Base-by-base conservation (phyloP, 2,888 invertebrate genomes). In the Lasioglossum calceatum region DNA sequence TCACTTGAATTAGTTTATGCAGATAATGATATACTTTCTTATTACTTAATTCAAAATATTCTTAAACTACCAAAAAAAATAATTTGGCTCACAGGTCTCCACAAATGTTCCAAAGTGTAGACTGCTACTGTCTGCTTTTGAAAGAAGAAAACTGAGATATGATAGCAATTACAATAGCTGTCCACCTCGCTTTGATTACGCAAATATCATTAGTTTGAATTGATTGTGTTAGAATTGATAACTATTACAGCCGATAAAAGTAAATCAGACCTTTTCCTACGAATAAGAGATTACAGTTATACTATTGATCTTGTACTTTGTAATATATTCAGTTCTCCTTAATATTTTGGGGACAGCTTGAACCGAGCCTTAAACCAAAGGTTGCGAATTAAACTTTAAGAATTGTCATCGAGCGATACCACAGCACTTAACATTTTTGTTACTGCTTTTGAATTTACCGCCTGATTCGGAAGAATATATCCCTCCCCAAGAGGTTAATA, bases 41-140 rank as follows among this genome's bases (percentile, higher is more conserved):
- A 58, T 58, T 12, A 58, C 58, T 58, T 58, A 58, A 58, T 58
- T n/a, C 58, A n/a, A 58, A 58, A 58, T 64, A 64, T 64, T 64
- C 32, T 64, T 64, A 64, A 32, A 64, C 64, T 64, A 64, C 14
- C 64, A 64, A 32, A 64, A 64, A 64, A 19, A 64, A 14, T 32
- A 32, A 32, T 32, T 32, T 32, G 8, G 32, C 64, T 64, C 64
- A 32, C 36, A 64, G 36, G 36, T 32, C 64, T 64, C 64, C 32
- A 64, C 32, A 64, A 16, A 32, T 64, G 14, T 16, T 64, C 32
- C 64, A 64, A 64, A 64, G 64, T 32, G 32, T 64, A 32, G 32
- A 64, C 27, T 64, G 16, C 32, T 64, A 64, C 32, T 64, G 32
- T 64, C 32, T 64, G 64, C 32, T 64, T 64, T 64, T 64, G 32